Percentiles rank a stretch among this genome's conserved stretches.
Conservation (phyloP, 2,113 vertebrate genomes). For the Otolemur garnettii region DNA sequence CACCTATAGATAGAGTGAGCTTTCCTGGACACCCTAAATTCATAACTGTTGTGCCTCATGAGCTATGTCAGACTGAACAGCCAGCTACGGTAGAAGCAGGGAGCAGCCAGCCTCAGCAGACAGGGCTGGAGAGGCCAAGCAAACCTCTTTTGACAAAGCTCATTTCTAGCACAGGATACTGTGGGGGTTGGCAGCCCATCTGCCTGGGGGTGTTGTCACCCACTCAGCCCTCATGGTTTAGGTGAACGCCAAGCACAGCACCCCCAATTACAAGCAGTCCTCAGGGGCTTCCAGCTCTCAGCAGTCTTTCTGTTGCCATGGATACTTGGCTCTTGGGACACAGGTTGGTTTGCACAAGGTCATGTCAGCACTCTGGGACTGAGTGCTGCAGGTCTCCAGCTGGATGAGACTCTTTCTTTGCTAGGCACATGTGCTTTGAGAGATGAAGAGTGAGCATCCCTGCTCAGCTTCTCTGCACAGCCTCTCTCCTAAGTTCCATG, state of each 20-base stretch:
- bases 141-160: slow-evolving; percentile 51
- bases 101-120: slow-evolving; percentile 48
- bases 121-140: slow-evolving; percentile 37
- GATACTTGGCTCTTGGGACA: slow-evolving; percentile 21
- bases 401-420: neutral
- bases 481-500: neutral
- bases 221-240: slow-evolving; percentile 55
- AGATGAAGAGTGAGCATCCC: neutral
- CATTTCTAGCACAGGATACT: slow-evolving; percentile 63
- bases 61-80: slow-evolving; percentile 16
- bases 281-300: slow-evolving; percentile 8
- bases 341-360: neutral
- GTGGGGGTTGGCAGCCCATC: slow-evolving; percentile 55
- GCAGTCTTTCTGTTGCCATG: slow-evolving; percentile 39
- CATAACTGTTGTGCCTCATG: neutral
- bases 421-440: neutral
- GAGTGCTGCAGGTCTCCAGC: neutral
- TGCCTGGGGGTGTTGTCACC: slow-evolving; percentile 67
- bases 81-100: neutral
- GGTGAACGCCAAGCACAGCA: slow-evolving; percentile 49
- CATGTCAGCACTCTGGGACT: neutral
- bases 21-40: neutral
- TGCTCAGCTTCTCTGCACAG: neutral
- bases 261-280: slow-evolving; percentile 32
- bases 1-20: neutral